phyloP scores from a whole-genome alignment of 2,797 vertebrate genomes.

The Lates japonicus region DNA sequence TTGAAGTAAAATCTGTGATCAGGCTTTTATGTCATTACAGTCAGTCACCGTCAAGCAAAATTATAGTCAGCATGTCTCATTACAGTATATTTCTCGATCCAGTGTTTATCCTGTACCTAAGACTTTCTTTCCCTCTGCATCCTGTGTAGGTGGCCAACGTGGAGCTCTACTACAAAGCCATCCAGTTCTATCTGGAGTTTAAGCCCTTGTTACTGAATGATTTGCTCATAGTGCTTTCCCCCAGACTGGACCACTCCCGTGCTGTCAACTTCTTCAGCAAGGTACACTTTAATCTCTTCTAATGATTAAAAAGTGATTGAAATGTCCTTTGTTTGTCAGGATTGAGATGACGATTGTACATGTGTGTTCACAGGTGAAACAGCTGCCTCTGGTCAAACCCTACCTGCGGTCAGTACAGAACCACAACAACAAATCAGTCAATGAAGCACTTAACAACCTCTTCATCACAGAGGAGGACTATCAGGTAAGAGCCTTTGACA shows the following conservation, averaged over 20 bases:
- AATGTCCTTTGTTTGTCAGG: background rate
- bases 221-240: constrained; percentile 97
- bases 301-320: background rate
- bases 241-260: constrained; percentile 97
- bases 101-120: background rate
- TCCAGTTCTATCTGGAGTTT: constrained; percentile 98
- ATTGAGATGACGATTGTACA: background rate
- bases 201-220: constrained; percentile 99
- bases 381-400: constrained; percentile 96
- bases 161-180: constrained; percentile 98
- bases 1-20: background rate
- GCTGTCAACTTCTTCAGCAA: constrained; percentile 98
- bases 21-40: background rate
- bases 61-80: background rate
- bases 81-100: background rate
- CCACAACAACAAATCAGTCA: constrained; percentile 99
- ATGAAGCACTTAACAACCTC: constrained; percentile 98
- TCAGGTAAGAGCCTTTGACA: constrained; percentile 85
- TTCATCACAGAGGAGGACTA: constrained; percentile 99
- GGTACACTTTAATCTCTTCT: constrained; percentile 79
- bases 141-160: constrained; percentile 96
- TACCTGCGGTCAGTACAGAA: constrained; percentile 99
- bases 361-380: constrained; percentile 90
- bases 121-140: background rate
- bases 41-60: background rate